Conservation (phyloP, 2,888 invertebrate species). For the Tachina fera region DNA sequence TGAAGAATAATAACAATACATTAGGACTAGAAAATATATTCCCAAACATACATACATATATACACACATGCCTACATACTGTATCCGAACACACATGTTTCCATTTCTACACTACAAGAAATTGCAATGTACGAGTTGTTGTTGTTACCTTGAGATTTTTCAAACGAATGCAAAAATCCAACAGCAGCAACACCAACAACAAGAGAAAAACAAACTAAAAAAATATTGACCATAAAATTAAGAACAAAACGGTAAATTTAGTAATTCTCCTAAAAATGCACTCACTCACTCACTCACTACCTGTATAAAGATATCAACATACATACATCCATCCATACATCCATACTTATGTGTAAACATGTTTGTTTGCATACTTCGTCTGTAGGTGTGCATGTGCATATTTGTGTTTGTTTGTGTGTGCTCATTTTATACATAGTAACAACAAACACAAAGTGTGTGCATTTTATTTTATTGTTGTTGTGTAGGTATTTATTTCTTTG, state of each 20-base stretch:
- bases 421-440: constrained; percentile 36
- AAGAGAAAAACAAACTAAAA: constrained; percentile 51
- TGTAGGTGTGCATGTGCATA: neutral
- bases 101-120: constrained; percentile 32
- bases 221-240: constrained; percentile 69
- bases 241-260: constrained; percentile 71
- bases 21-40: neutral
- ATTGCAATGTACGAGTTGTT: constrained; percentile 45
- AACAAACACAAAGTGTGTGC: constrained; percentile 40
- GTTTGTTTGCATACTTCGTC: no score
- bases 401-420: neutral
- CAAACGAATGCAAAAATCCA: constrained; percentile 46
- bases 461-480: constrained; percentile 45
- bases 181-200: constrained; percentile 32
- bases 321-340: neutral
- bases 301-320: neutral
- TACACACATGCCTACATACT: neutral
- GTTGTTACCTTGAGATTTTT: constrained; percentile 67
- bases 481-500: constrained; percentile 44
- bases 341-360: no score
- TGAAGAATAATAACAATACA: constrained; percentile 31
- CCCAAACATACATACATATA: neutral
- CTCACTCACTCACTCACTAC: constrained; percentile 43
- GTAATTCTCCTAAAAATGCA: constrained; percentile 66
- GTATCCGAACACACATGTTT: constrained; percentile 8